These are phyloP conservation scores for Linnaemya vulpina DNA, from an alignment of 2,888 invertebrate genomes.

Conservation along the genomic window DNA sequence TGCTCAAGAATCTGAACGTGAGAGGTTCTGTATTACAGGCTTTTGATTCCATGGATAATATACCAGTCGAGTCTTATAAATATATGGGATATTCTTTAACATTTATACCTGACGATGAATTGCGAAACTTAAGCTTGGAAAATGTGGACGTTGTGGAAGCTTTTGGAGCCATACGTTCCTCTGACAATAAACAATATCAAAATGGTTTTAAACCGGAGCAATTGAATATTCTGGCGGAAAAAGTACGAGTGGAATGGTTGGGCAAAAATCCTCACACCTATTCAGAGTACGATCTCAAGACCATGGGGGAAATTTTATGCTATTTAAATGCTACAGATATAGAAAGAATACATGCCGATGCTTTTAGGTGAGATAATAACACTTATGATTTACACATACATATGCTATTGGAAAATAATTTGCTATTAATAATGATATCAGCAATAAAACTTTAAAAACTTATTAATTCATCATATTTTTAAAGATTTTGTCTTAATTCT, in stretches of 20 bases:
- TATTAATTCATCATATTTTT: no score
- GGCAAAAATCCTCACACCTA: slow-evolving; percentile 85
- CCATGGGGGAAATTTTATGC: slow-evolving; percentile 85
- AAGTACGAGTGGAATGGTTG: slow-evolving; percentile 84
- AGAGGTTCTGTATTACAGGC: slow-evolving; percentile 71
- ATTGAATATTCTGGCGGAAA: slow-evolving; percentile 83
- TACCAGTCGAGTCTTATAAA: slow-evolving; percentile 73
- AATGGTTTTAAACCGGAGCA: slow-evolving; percentile 74
- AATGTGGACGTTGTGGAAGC: slow-evolving; percentile 85
- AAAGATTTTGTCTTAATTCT: no score
- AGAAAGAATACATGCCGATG: slow-evolving; percentile 84
- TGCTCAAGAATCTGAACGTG: not conserved
- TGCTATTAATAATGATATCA: no score
- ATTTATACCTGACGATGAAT: slow-evolving; percentile 84
- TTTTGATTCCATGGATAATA: slow-evolving; percentile 74
- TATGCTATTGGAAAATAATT: no score
- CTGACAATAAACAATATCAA: not conserved
- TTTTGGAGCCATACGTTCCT: slow-evolving; percentile 84
- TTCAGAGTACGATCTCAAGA: slow-evolving; percentile 84
- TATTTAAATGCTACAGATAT: slow-evolving; percentile 85
- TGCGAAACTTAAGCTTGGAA: slow-evolving; percentile 84
- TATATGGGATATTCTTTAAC: slow-evolving; percentile 75
- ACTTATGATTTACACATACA: no score
- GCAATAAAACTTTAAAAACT: no score
- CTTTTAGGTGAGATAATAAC: slow-evolving; percentile 80